Conservation (phyloP, 2,888 invertebrate species). For the Conchocele bisecta region DNA sequence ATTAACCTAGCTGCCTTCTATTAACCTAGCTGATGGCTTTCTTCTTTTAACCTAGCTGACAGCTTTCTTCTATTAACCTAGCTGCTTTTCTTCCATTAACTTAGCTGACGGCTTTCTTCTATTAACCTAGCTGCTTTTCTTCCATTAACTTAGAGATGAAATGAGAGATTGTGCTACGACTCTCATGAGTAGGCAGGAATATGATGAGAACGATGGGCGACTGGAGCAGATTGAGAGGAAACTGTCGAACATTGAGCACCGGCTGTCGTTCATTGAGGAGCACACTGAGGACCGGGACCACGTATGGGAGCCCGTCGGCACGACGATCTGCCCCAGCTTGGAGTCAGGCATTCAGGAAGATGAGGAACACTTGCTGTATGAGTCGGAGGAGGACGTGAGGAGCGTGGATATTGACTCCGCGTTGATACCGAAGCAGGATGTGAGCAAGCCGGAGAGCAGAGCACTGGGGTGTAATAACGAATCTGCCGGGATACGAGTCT, state of each 20-base stretch:
- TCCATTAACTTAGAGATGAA: slow-evolving; percentile 30
- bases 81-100: too few species aligned
- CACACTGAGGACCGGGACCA: slow-evolving; percentile 7
- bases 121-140: slow-evolving; percentile 10
- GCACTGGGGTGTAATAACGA: neutral
- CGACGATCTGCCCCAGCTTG: slow-evolving; percentile 24
- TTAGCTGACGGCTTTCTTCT: neutral
- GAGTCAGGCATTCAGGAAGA: slow-evolving; percentile 62
- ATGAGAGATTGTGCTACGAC: slow-evolving; percentile 22
- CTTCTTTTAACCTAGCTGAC: too few species aligned
- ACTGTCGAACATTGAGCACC: slow-evolving; percentile 46
- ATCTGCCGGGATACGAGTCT: slow-evolving; percentile 28
- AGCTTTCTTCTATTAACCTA: too few species aligned
- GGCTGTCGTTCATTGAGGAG: slow-evolving; percentile 49
- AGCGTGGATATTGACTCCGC: neutral
- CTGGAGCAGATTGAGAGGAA: slow-evolving; percentile 49
- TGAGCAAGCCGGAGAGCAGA: neutral
- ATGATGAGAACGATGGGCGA: slow-evolving; percentile 24
- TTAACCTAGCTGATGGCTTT: too few species aligned
- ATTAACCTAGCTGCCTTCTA: too few species aligned
- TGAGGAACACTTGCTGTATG: slow-evolving; percentile 8
- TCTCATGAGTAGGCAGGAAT: slow-evolving; percentile 14
- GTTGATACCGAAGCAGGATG: neutral
- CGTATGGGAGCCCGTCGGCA: neutral
- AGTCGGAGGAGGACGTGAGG: neutral